Percentiles rank a stretch among this genome's conserved stretches.
These are phyloP conservation scores for Eublepharis macularius DNA, from an alignment of 2,113 vertebrate genomes.

Conservation along the genomic window DNA sequence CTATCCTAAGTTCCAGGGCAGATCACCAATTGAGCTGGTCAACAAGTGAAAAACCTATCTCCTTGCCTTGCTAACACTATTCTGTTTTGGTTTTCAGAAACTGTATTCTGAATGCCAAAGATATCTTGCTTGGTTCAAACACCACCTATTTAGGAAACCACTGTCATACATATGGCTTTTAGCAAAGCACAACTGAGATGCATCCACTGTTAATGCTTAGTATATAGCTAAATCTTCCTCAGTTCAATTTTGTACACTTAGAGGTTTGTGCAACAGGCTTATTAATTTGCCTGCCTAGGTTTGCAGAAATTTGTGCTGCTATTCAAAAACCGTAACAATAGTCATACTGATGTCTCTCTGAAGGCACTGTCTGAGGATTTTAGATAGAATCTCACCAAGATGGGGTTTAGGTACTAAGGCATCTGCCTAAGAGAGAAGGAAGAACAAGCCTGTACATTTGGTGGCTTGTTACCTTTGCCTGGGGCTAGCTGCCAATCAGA, in stretches of 20 bases:
- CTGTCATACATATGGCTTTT: background rate
- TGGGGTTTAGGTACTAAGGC: background rate
- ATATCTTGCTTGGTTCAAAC: background rate
- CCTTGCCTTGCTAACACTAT: background rate
- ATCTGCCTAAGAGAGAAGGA: background rate
- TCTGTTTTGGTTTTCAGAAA: background rate
- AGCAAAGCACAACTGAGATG: background rate
- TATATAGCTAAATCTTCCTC: background rate
- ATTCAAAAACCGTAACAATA: background rate
- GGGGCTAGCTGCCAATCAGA: conserved; percentile 13
- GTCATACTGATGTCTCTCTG: background rate
- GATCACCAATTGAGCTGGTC: background rate
- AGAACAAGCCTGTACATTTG: background rate
- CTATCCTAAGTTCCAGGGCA: background rate
- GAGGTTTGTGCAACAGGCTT: background rate
- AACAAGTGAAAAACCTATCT: background rate
- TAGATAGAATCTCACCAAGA: background rate
- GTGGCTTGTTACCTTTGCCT: background rate
- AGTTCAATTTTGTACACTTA: background rate
- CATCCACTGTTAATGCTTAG: background rate
- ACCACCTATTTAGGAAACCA: no score
- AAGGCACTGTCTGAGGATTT: background rate
- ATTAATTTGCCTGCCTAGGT: background rate
- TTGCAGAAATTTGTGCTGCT: background rate
- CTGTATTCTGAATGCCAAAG: background rate